Conservation (phyloP, 2,113 vertebrate genomes). For the Planiliza haematocheilus region DNA sequence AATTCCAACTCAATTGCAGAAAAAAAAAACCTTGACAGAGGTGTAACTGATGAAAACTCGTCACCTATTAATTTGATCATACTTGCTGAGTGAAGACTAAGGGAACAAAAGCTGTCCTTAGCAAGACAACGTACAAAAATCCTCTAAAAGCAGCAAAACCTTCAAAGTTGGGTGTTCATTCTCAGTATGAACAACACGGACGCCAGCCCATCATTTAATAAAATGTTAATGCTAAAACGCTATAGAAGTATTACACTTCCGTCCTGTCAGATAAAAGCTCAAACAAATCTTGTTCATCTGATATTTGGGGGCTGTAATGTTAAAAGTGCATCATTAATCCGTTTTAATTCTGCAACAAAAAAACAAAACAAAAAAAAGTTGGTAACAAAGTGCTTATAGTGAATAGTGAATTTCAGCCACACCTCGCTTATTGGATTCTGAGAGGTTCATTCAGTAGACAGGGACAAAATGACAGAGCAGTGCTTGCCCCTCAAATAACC, state of each 20-base stretch:
- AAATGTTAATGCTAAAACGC: no score
- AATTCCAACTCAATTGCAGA: neutral
- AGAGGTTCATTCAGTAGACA: constrained; percentile 28
- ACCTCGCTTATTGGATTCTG: constrained; percentile 39
- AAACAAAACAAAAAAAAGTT: constrained; percentile 15
- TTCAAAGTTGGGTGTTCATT: neutral
- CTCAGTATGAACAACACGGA: constrained; percentile 6
- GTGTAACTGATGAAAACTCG: neutral
- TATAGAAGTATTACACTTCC: neutral
- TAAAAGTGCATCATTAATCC: constrained; percentile 34
- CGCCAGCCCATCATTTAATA: no score
- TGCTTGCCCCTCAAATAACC: constrained; percentile 40
- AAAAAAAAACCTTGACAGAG: neutral
- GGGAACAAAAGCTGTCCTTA: neutral
- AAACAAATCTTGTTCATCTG: neutral
- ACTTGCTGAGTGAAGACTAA: neutral
- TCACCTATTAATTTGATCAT: neutral
- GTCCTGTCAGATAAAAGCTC: neutral
- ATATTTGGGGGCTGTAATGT: constrained; percentile 6
- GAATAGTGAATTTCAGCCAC: constrained; percentile 31
- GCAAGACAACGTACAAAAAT: neutral
- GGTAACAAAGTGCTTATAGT: constrained; percentile 56
- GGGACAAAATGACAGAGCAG: constrained; percentile 42
- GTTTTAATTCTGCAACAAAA: constrained; percentile 3
- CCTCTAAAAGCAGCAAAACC: neutral